Percentiles rank a stretch among this genome's conserved stretches.
Evolutionary conservation across 2,888 invertebrate genomes (phyloP).

Genomic region (Clitarchus hookeri): DNA sequence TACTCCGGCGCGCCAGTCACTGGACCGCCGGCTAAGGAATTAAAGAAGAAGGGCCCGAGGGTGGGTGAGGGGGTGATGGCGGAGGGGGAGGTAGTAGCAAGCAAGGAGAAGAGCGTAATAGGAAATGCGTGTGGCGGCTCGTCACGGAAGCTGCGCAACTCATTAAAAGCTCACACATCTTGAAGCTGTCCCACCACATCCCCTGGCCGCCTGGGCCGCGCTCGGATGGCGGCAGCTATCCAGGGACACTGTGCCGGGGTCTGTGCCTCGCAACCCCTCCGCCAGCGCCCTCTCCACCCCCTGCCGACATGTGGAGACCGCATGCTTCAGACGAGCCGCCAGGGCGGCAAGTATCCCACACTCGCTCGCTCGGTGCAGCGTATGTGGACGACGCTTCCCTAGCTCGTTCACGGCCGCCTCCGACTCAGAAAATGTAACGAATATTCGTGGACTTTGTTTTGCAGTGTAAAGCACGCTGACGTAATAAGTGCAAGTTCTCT

Average conservation of each 20-base stretch:
- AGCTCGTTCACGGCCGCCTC: too few relatives aligned
- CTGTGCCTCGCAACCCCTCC: not conserved
- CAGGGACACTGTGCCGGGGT: slow-evolving; percentile 28
- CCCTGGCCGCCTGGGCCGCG: not conserved
- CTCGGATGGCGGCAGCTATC: slow-evolving; percentile 19
- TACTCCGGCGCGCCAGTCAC: too few relatives aligned
- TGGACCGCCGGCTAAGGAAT: too few relatives aligned
- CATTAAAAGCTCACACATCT: slow-evolving; percentile 17
- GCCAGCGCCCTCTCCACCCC: not conserved
- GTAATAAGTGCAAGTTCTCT: too few relatives aligned
- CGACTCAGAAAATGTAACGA: too few relatives aligned
- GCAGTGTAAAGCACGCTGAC: too few relatives aligned
- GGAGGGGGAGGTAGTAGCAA: not conserved
- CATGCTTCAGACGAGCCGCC: not conserved
- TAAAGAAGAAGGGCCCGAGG: too few relatives aligned
- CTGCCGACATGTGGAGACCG: not conserved
- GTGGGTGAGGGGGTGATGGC: too few relatives aligned
- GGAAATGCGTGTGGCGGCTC: slow-evolving; percentile 1
- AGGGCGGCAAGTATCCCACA: too few relatives aligned
- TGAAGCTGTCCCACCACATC: not conserved
- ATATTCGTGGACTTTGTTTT: too few relatives aligned
- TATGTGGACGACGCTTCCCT: too few relatives aligned
- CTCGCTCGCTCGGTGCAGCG: too few relatives aligned
- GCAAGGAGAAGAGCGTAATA: not conserved
- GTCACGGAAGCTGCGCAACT: slow-evolving; percentile 10